A percentile compares a stretch with the other conserved stretches of the same genome.
Conservation (phyloP, 2,797 vertebrate species). For the Euthynnus affinis region DNA sequence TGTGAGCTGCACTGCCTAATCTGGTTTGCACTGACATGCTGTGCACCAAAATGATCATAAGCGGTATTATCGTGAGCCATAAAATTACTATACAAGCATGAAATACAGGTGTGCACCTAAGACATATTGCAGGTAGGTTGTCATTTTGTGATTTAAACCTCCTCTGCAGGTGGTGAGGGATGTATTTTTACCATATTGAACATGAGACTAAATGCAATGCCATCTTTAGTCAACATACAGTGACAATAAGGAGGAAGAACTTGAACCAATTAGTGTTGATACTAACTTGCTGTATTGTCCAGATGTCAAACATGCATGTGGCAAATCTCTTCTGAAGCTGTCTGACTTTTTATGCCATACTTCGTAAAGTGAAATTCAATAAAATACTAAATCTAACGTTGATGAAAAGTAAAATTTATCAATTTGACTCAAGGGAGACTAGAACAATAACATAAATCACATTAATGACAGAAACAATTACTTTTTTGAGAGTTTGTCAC, state of each 20-base stretch:
- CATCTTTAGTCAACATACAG: constrained; percentile 4
- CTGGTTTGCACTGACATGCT: constrained; percentile 15
- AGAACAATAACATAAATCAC: too few relatives aligned
- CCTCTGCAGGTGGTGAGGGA: constrained; percentile 27
- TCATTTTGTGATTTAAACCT: constrained; percentile 32
- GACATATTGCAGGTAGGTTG: not conserved
- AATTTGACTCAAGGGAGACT: too few relatives aligned
- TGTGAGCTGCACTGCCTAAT: too few relatives aligned
- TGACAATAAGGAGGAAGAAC: not conserved
- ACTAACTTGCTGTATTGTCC: not conserved
- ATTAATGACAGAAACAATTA: not conserved
- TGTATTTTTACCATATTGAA: not conserved
- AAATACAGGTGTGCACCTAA: constrained; percentile 1
- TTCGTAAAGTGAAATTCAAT: too few relatives aligned
- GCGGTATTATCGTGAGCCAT: constrained; percentile 34
- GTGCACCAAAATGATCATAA: constrained; percentile 31
- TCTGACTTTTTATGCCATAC: too few relatives aligned
- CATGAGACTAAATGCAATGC: not conserved
- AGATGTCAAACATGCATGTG: not conserved
- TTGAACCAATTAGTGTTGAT: not conserved
- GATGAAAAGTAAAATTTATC: too few relatives aligned
- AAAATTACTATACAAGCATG: constrained; percentile 41
- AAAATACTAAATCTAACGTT: too few relatives aligned
- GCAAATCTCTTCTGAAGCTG: too few relatives aligned
- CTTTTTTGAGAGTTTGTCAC: not conserved